Evolutionary conservation across 2,797 vertebrate species (phyloP).

Genomic region (Gadopsis bispinosus): DNA sequence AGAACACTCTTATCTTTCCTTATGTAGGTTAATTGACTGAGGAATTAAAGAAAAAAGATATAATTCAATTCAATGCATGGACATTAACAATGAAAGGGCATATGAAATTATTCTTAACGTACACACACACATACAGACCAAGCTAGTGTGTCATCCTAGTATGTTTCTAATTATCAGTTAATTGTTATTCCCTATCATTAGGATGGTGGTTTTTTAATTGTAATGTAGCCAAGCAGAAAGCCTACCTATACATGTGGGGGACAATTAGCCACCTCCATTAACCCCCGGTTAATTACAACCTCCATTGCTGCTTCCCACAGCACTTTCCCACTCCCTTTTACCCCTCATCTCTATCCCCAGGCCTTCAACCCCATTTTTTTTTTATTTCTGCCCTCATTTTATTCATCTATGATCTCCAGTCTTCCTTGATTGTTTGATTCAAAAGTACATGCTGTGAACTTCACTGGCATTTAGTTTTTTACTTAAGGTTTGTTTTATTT

Average conservation of each 20-base stretch:
- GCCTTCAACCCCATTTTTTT: slow-evolving; percentile 69
- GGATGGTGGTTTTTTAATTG: slow-evolving; percentile 85
- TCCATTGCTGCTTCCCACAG: slow-evolving; percentile 81
- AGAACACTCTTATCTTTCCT: slow-evolving; percentile 66
- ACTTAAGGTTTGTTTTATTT: slow-evolving; percentile 34
- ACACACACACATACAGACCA: slow-evolving; percentile 39
- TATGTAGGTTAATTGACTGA: slow-evolving; percentile 85
- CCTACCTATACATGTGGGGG: slow-evolving; percentile 86
- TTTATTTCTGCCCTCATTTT: slow-evolving; percentile 69
- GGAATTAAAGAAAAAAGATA: slow-evolving; percentile 77
- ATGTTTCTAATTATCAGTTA: slow-evolving; percentile 86
- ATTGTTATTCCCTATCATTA: slow-evolving; percentile 86
- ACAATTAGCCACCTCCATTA: slow-evolving; percentile 90
- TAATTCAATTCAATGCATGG: slow-evolving; percentile 76
- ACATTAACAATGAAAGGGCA: slow-evolving; percentile 75
- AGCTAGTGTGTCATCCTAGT: slow-evolving; percentile 73
- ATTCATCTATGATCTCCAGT: slow-evolving; percentile 57
- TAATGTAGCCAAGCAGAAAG: slow-evolving; percentile 88
- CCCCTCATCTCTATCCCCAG: slow-evolving; percentile 76
- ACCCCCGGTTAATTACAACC: slow-evolving; percentile 87
- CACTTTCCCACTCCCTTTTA: slow-evolving; percentile 74
- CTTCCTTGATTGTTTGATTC: slow-evolving; percentile 61
- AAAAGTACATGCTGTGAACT: slow-evolving; percentile 53
- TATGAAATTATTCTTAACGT: slow-evolving; percentile 74
- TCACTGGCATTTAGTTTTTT: neutral